Conservation (phyloP, 2,888 invertebrate species). For the Rhamnusium bicolor region DNA sequence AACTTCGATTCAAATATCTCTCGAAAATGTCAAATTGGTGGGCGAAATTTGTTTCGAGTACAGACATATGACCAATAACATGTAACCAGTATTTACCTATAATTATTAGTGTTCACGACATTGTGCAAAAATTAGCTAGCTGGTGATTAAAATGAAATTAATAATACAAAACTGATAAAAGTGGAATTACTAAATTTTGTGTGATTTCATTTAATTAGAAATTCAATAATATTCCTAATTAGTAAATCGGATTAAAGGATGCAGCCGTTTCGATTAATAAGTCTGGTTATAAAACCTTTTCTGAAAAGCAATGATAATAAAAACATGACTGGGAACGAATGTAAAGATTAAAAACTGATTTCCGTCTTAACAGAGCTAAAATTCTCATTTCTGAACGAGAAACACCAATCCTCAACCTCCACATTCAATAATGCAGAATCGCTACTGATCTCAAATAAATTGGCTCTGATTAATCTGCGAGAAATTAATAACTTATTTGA, state of each 20-base stretch:
- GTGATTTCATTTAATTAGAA: slow-evolving; percentile 20
- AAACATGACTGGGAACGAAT: slow-evolving; percentile 20
- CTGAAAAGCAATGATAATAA: slow-evolving; percentile 15
- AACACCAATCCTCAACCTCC: background rate
- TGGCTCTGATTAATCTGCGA: slow-evolving; percentile 1
- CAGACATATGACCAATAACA: too few species aligned
- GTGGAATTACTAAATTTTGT: background rate
- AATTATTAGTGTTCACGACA: background rate
- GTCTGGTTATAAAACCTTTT: slow-evolving; percentile 19
- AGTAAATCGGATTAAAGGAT: slow-evolving; percentile 26
- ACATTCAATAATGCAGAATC: background rate
- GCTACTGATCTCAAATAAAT: background rate
- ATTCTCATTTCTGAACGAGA: slow-evolving; percentile 5
- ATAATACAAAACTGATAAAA: background rate
- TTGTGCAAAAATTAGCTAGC: background rate
- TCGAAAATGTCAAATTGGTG: too few species aligned
- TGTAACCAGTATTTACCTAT: too few species aligned
- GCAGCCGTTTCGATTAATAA: slow-evolving; percentile 21
- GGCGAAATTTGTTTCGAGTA: too few species aligned
- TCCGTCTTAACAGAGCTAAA: slow-evolving; percentile 3
- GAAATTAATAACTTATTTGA: background rate
- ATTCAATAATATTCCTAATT: slow-evolving; percentile 27
- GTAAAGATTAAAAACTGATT: slow-evolving; percentile 23
- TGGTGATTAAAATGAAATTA: background rate
- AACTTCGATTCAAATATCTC: too few species aligned